Evolutionary conservation across 2,113 vertebrate genomes (phyloP), one percentile per base, ranked within the genome.

Genomic region (Paradoxurus hermaphroditus): DNA sequence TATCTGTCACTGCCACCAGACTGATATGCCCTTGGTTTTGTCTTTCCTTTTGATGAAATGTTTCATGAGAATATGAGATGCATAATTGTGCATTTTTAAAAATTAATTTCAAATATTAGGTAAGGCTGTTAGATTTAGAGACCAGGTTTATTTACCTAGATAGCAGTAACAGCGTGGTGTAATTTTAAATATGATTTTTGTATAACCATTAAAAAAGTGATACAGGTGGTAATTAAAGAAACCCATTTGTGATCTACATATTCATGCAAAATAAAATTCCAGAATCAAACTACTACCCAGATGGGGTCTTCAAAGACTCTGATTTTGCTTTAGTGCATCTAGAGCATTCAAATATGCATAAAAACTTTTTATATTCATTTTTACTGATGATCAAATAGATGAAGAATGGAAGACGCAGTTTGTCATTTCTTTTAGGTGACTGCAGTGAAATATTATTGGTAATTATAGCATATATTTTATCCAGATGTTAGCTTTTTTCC

Each of bases 141-240:
- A 91, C 68, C 82, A 96, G 91, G 79, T 97, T 96, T 97, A 89
- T 95, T 95, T 90, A 92, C 59, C 27, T 92, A 95, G 94, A 96
- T 92, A 77, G 84, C 95, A 95, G 21, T 90, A 94, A 96, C 85
- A 97, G 85, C 31, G 53, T 92, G 21, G 36, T 97, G 15, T 93
- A 90, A 95, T 97, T 97, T 97, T 95, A 81, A 62, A 14, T 90
- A 89, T 49, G 12, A 95, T 94, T 97, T 97, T 97, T 97, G 46
- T 96, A 78, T 72, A 94, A 79, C 84, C 63, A 94, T 98, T 97
- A 95, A 98, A 97, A 97, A 93, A 68, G 72, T 53, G 63, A 97
- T 97, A 95, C 97, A 98, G 96, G 97, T 97, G 97, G 96, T 97
- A 97, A 97, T 97, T 98, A 96, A 92, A 97, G 90, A 97, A 97